Percentiles rank a stretch among this genome's conserved stretches.
Evolutionary conservation across 1,140 invertebrate genomes (phyloP).

Genomic region (Tetraneura akinire): DNA sequence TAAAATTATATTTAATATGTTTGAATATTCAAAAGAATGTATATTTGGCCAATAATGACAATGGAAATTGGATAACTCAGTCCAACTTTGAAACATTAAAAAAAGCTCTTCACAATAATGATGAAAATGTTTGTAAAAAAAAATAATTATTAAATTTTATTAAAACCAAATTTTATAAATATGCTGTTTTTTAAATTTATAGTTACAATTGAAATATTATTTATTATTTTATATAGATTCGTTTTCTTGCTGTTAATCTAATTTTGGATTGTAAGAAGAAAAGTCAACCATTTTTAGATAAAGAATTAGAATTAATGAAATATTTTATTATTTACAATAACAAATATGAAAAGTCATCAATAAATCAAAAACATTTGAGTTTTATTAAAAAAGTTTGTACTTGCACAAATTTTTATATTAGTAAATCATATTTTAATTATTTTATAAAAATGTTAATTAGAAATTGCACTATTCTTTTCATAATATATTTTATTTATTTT

Average conservation of each 20-base stretch:
- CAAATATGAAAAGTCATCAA: constrained; percentile 68
- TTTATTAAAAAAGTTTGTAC: constrained; percentile 66
- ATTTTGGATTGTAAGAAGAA: constrained; percentile 46
- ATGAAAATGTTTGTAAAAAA: constrained; percentile 14
- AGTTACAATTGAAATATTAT: background rate
- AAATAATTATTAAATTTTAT: background rate
- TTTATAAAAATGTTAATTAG: no score
- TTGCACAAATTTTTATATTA: constrained; percentile 33
- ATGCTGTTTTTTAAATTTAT: background rate
- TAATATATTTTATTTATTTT: constrained; percentile 54
- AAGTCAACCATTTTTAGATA: constrained; percentile 17
- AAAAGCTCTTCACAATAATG: constrained; percentile 37
- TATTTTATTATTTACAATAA: constrained; percentile 71
- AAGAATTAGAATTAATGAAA: constrained; percentile 40
- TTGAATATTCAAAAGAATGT: constrained; percentile 24
- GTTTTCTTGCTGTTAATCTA: constrained; percentile 15
- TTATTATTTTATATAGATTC: constrained; percentile 17
- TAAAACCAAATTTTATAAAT: background rate
- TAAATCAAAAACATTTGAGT: constrained; percentile 65
- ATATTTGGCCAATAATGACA: background rate
- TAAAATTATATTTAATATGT: constrained; percentile 42
- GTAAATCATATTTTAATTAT: no score
- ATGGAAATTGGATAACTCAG: constrained; percentile 8
- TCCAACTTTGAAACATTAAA: background rate
- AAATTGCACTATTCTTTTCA: constrained; percentile 53